Base-by-base conservation (phyloP, 1,140 invertebrate species). In the Schmidtea mediterranea region DNA sequence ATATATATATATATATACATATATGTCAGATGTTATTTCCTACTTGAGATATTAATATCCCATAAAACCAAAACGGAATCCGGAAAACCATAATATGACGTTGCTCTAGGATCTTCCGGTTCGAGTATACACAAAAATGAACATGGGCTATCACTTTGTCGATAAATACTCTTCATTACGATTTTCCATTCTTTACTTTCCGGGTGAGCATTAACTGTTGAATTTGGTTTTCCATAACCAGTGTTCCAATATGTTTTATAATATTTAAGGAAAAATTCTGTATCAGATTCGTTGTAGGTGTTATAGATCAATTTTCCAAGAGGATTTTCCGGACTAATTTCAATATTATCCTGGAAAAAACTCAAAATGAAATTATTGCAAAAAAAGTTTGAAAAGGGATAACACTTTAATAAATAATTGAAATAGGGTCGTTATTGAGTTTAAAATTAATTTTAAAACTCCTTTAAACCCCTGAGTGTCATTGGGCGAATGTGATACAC, bases 151-250 rank as follows among this genome's bases (percentile, higher is more conserved):
- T 55, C 53, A 32, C 54, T 50, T 19, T 50, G 53, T 37, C 26
- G 45, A 36, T 53, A 53, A 10, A 59, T 38, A 22, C 49, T 48
- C 18, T 41, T 38, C 23, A 57, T 43, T 19, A 46, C 41, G 8
- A 50, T 48, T 8, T 51, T n/a, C 58, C 58, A 59, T 10, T 48
- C 37, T 45, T 51, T 49, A 52, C 57, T 58, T 9, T 51, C 49
- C 10, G 55, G 49, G n/a, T 53, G 38, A 9, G 54, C 52, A 48
- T 59, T 58, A 9, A 52, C 49, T 5, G 56, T 55, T 26, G 57
- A 54, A 40, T 59, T 59, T 8, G 55, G 55, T 52, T 59, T 59
- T 2, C 55, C 57, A 40, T 58, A 56, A 2, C 58, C 58, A 9
- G 21, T 15, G 18, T 2, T 19, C 21, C 21, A 15, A 36, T 46